A percentile compares a stretch with the other conserved stretches of the same genome.
Evolutionary conservation across 1,140 invertebrate genomes (phyloP).

Genomic region (Diorhabda sublineata): DNA sequence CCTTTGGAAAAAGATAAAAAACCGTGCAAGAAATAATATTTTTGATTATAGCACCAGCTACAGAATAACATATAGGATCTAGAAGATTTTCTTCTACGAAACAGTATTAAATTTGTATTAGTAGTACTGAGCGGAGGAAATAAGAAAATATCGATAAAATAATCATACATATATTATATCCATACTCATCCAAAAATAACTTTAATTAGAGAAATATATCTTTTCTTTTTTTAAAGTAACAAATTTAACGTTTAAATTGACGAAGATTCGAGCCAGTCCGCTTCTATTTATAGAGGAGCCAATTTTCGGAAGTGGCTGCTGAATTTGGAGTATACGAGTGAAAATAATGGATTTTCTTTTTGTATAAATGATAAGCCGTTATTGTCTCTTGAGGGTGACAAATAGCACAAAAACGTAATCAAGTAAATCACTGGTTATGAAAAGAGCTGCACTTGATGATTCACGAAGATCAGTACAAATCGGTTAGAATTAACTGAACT

Average conservation of each 20-base stretch:
- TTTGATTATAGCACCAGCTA: no score
- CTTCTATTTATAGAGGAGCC: background rate
- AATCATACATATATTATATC: no score
- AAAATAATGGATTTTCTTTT: slow-evolving; percentile 3
- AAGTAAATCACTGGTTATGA: background rate
- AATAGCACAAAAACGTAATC: background rate
- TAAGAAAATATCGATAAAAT: no score
- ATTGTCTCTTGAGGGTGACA: slow-evolving; percentile 2
- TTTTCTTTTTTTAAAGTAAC: no score
- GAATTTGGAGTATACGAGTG: background rate
- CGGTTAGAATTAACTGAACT: background rate
- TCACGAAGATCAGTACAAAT: background rate
- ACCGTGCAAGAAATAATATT: no score
- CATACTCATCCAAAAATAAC: no score
- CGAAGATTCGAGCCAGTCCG: background rate
- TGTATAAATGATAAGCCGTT: slow-evolving; percentile 2
- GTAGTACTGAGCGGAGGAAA: no score
- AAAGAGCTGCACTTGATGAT: background rate
- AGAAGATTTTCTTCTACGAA: no score
- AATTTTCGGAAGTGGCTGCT: background rate
- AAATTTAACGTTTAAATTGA: background rate
- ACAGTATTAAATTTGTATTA: no score
- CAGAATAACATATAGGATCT: no score
- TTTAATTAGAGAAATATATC: no score
- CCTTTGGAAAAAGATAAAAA: no score